phyloP scores from a whole-genome alignment of 2,797 vertebrate genomes.

The Tokudaia tokunoshimensis region DNA sequence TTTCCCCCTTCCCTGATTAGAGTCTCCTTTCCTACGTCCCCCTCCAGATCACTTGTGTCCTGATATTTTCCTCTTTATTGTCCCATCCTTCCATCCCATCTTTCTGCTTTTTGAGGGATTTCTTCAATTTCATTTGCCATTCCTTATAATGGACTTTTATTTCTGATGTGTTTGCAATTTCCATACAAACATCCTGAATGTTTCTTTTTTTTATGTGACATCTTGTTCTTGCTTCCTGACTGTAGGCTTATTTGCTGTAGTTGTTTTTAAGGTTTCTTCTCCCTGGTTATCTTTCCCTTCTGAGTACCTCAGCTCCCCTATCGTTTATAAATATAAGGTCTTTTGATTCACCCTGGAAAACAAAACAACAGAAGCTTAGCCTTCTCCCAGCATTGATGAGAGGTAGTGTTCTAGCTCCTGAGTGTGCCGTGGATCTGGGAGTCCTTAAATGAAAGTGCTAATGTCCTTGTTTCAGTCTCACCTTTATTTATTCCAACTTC shows the following conservation, averaged over 20 bases:
- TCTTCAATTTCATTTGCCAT: slow-evolving; percentile 36
- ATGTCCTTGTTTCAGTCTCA: not conserved
- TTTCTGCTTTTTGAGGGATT: not conserved
- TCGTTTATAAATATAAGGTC: not conserved
- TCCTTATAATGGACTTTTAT: not conserved
- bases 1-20: not conserved
- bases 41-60: not conserved
- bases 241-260: not conserved
- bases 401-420: not conserved
- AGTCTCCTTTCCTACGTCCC: not conserved
- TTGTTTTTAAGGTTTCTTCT: slow-evolving; percentile 45
- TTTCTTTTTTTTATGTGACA: not conserved
- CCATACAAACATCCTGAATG: not conserved
- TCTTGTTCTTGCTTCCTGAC: slow-evolving; percentile 6
- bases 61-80: not conserved
- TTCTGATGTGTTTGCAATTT: slow-evolving; percentile 15
- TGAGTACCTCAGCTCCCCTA: not conserved
- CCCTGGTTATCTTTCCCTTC: not conserved
- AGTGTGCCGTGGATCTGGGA: not conserved
- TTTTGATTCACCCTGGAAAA: not conserved
- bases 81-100: not conserved
- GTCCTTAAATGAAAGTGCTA: slow-evolving; percentile 7
- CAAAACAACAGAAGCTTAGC: not conserved
- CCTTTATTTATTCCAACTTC: not conserved
- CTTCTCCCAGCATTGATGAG: not conserved